Conservation (phyloP, 1,140 invertebrate species). For the Drosophila serrata region DNA sequence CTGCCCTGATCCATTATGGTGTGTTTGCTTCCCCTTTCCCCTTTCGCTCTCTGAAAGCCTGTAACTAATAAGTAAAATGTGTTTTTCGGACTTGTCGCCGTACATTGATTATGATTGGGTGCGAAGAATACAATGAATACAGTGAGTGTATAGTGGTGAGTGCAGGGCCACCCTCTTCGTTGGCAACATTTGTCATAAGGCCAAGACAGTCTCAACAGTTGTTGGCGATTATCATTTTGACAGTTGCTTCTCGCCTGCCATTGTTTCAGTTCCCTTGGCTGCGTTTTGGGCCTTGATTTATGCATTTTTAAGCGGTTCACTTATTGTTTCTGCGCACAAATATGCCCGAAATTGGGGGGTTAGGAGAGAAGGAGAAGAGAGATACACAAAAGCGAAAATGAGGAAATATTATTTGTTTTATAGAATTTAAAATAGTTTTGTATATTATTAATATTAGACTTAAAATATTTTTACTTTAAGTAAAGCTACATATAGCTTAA, state of each 20-base stretch:
- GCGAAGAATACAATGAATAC: background rate
- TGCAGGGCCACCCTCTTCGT: slow-evolving; percentile 6
- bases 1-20: slow-evolving; percentile 15
- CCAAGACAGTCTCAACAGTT: slow-evolving; percentile 76
- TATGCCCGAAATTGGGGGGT: slow-evolving; percentile 29
- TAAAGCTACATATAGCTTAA: too few relatives aligned
- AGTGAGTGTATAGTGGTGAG: background rate
- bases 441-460: background rate
- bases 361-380: too few relatives aligned
- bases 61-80: slow-evolving; percentile 80
- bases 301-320: slow-evolving; percentile 84
- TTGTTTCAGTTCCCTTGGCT: slow-evolving; percentile 69
- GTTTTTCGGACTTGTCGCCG: slow-evolving; percentile 54
- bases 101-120: slow-evolving; percentile 32
- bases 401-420: too few relatives aligned
- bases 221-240: slow-evolving; percentile 85
- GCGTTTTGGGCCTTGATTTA: slow-evolving; percentile 75
- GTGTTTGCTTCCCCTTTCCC: background rate
- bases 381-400: background rate
- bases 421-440: background rate
- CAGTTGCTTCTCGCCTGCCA: slow-evolving; percentile 57
- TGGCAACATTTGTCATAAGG: slow-evolving; percentile 72
- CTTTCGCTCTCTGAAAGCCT: background rate
- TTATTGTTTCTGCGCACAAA: slow-evolving; percentile 84
- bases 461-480: background rate